phyloP scores from a whole-genome alignment of 2,888 invertebrate species.

The Keiferia lycopersicella region DNA sequence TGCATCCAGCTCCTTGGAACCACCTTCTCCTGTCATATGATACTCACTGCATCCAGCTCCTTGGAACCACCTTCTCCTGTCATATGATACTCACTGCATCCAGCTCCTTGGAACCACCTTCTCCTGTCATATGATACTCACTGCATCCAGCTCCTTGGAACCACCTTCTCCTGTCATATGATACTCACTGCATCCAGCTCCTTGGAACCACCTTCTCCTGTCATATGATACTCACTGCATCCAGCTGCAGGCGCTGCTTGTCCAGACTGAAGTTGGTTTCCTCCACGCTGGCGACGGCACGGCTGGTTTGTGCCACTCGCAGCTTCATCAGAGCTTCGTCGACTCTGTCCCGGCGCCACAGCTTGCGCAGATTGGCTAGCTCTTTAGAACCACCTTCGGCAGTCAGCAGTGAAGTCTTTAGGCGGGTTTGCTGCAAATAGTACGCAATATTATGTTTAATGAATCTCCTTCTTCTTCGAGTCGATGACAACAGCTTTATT shows the following conservation, averaged over 20 bases:
- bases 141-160: no score
- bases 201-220: conserved; percentile 57
- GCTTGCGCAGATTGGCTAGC: conserved; percentile 44
- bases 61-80: conserved; percentile 57
- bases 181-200: no score
- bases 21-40: no score
- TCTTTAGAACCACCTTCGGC: conserved; percentile 69
- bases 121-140: no score
- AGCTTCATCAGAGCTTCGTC: conserved; percentile 85
- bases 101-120: no score
- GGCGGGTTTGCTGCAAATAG: conserved; percentile 59
- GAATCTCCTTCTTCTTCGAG: no score
- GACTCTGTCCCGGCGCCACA: conserved; percentile 63
- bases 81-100: neutral
- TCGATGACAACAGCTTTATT: no score
- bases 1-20: no score
- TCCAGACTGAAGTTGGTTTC: conserved; percentile 85
- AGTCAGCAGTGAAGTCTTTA: conserved; percentile 61
- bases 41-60: no score
- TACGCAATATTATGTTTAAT: no score
- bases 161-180: no score
- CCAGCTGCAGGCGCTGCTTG: conserved; percentile 85
- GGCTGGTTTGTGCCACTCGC: conserved; percentile 84
- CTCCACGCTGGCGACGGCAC: conserved; percentile 83
- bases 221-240: conserved; percentile 77